These are phyloP conservation scores for Limnodromus scolopaceus DNA, from an alignment of 2,797 vertebrate genomes.

Conservation along the genomic window DNA sequence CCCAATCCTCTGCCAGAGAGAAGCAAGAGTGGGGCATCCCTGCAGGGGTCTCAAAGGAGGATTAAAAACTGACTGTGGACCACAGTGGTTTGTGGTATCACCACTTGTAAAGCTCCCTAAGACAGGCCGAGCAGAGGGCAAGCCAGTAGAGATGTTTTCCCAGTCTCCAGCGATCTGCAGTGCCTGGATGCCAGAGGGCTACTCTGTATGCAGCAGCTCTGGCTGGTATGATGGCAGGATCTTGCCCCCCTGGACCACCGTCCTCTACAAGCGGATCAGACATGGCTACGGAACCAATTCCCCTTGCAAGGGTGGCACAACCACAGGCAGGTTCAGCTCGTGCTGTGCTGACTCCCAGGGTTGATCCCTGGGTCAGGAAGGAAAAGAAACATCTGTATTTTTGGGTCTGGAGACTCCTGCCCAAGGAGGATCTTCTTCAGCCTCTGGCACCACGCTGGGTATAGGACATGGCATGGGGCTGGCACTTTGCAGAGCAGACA, in stretches of 20 bases:
- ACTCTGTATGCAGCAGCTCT: background rate
- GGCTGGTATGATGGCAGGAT: rapidly evolving
- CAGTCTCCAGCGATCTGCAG: background rate
- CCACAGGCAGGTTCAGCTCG: rapidly evolving
- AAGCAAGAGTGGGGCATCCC: background rate
- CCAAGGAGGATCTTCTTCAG: background rate
- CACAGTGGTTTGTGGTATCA: background rate
- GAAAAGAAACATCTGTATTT: background rate
- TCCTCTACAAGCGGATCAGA: background rate
- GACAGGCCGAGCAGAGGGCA: background rate
- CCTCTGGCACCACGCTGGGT: background rate
- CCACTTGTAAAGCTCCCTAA: background rate
- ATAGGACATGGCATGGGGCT: background rate
- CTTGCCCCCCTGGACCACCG: background rate
- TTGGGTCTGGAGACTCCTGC: background rate
- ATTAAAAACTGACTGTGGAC: background rate
- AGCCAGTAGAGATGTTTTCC: background rate
- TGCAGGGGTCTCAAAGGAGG: background rate
- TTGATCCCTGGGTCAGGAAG: background rate
- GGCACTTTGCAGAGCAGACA: background rate
- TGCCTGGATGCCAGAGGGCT: background rate
- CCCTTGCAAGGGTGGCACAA: background rate
- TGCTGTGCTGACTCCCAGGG: background rate
- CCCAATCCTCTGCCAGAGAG: background rate
- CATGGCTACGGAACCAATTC: rapidly evolving